Percentiles rank a stretch among this genome's conserved stretches.
Evolutionary conservation across 1,140 invertebrate species (phyloP).

Genomic region (Drosophila tani): DNA sequence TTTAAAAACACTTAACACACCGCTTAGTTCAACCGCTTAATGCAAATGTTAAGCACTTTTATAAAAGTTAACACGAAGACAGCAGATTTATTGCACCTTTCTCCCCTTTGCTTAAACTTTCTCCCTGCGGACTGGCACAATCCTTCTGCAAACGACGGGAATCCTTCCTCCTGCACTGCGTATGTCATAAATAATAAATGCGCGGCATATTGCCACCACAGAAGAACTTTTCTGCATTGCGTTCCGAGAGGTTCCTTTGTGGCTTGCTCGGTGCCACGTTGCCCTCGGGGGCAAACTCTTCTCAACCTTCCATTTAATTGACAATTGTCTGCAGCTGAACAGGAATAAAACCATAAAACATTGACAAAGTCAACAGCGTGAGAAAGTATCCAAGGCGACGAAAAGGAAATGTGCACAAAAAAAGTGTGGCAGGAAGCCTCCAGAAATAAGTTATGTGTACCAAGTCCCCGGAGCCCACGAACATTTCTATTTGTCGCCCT

Average conservation of each 20-base stretch:
- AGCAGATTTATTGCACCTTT: constrained; percentile 27
- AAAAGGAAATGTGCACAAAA: constrained; percentile 55
- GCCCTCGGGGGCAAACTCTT: constrained; percentile 13
- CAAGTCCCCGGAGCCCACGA: constrained; percentile 9
- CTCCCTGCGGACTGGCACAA: constrained; percentile 26
- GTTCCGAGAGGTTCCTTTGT: constrained; percentile 37
- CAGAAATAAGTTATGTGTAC: constrained; percentile 36
- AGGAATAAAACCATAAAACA: constrained; percentile 72
- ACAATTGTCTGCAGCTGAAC: constrained; percentile 71
- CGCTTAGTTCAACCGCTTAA: constrained; percentile 2
- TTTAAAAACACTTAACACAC: background rate
- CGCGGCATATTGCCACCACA: constrained; percentile 58
- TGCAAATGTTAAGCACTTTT: constrained; percentile 8
- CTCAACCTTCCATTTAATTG: constrained; percentile 60
- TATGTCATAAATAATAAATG: constrained; percentile 74
- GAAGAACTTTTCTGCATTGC: constrained; percentile 43
- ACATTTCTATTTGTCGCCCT: constrained; percentile 50
- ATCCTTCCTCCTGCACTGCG: constrained; percentile 49
- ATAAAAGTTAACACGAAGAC: constrained; percentile 5
- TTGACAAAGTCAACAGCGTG: constrained; percentile 62
- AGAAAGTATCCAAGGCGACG: constrained; percentile 18
- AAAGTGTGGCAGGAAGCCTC: constrained; percentile 12
- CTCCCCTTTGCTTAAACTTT: constrained; percentile 21
- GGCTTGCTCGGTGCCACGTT: constrained; percentile 18
- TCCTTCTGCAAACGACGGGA: constrained; percentile 24